phyloP scores from a whole-genome alignment of 2,888 invertebrate genomes.

The Zygothrica quintamaculata region DNA sequence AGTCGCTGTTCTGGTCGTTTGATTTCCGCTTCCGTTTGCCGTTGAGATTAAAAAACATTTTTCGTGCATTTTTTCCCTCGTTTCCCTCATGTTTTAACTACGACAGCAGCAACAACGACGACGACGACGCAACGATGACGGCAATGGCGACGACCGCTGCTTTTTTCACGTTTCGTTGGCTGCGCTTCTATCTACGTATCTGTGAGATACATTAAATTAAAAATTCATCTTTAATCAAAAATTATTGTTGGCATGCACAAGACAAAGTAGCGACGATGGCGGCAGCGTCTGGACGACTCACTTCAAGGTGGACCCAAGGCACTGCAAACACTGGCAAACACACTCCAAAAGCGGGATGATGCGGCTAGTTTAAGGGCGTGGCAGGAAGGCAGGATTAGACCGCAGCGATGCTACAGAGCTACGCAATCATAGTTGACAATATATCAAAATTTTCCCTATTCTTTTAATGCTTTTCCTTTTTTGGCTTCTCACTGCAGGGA shows the following conservation, averaged over 20 bases:
- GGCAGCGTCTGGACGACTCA: conserved; percentile 14
- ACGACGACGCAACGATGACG: conserved; percentile 10
- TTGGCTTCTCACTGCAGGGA: conserved; percentile 15
- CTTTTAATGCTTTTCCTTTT: too few relatives aligned
- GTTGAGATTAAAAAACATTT: conserved; percentile 82
- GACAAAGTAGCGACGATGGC: conserved; percentile 49
- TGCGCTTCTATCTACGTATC: conserved; percentile 64
- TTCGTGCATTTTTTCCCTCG: conserved; percentile 72
- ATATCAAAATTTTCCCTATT: conserved; percentile 72
- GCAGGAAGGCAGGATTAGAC: conserved; percentile 27
- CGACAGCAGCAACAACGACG: conserved; percentile 14
- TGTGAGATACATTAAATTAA: conserved; percentile 81
- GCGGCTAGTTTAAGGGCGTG: not conserved
- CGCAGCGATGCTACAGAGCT: conserved; percentile 41
- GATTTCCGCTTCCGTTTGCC: conserved; percentile 84
- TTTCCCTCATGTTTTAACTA: conserved; percentile 60
- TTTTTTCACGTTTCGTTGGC: conserved; percentile 59
- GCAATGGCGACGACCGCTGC: conserved; percentile 13
- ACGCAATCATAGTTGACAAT: conserved; percentile 70
- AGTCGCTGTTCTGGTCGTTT: conserved; percentile 82
- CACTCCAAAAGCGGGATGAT: not conserved
- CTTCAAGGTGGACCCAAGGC: conserved; percentile 6
- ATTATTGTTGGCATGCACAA: conserved; percentile 81
- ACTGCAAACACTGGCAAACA: not conserved
- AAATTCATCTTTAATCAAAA: conserved; percentile 84